Conservation (phyloP, 2,797 vertebrate species). For the Anniella stebbinsi region DNA sequence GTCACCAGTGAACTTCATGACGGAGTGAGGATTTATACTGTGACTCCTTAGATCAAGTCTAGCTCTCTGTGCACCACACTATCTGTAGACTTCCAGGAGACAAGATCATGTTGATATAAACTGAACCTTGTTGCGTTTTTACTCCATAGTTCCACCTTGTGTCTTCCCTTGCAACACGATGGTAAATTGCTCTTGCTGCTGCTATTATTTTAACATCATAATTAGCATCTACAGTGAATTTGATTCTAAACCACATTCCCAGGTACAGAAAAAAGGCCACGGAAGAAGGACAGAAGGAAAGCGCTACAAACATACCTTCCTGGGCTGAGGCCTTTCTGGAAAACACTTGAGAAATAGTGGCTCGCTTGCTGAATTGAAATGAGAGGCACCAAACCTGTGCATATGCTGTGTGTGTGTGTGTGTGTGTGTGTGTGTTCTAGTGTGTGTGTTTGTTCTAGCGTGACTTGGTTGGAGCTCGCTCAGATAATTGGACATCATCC, state of each 20-base stretch:
- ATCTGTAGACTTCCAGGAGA: too few species aligned
- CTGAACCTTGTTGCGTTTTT: neutral
- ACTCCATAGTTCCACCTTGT: neutral
- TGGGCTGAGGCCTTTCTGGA: neutral
- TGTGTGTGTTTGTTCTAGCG: too few species aligned
- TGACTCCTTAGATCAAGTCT: neutral
- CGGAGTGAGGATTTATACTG: neutral
- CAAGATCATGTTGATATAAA: too few species aligned
- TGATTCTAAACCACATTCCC: neutral
- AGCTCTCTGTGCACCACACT: neutral
- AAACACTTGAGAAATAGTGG: accelerated
- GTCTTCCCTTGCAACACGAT: too few species aligned
- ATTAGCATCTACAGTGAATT: neutral
- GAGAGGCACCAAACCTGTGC: too few species aligned
- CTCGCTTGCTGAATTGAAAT: neutral
- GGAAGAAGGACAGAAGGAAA: neutral
- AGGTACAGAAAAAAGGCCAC: too few species aligned
- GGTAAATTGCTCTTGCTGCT: too few species aligned
- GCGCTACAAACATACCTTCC: too few species aligned
- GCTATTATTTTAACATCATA: too few species aligned
- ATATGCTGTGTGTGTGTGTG: neutral
- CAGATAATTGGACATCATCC: neutral
- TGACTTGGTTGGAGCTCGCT: too few species aligned
- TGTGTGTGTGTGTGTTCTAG: neutral
- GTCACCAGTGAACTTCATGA: neutral